These are phyloP conservation scores for Beroe forskalii DNA, from an alignment of 37 sponge, comb jelly and placozoan genomes.

Conservation along the genomic window DNA sequence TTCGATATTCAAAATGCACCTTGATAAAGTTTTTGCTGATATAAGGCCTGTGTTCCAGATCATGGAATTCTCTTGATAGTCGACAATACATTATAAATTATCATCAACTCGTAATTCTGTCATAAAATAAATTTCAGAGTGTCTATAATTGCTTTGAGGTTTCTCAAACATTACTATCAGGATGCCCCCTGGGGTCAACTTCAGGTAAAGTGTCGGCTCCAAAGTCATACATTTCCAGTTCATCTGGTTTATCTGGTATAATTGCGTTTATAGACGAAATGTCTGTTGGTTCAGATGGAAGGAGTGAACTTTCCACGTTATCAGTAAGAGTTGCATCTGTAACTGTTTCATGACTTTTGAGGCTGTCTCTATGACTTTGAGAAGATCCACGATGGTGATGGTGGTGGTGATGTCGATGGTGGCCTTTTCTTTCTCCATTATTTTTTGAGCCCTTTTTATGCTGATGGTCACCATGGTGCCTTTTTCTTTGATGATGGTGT, in stretches of 20 bases:
- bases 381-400: conserved; percentile 27
- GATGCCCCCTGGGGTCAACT: conserved; percentile 32
- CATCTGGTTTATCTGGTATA: conserved; percentile 26
- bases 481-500: conserved; percentile 22
- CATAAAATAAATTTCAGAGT: too few relatives aligned
- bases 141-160: too few relatives aligned
- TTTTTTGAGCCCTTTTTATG: conserved; percentile 40
- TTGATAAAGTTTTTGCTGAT: too few relatives aligned
- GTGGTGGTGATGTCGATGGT: background rate
- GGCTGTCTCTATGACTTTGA: background rate
- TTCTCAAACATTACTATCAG: conserved; percentile 10
- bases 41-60: too few relatives aligned
- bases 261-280: background rate
- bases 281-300: background rate
- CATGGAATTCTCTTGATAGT: too few relatives aligned
- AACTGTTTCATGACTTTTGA: background rate
- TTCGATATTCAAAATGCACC: too few relatives aligned
- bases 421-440: background rate
- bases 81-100: too few relatives aligned
- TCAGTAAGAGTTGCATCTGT: background rate
- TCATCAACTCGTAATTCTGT: too few relatives aligned
- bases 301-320: background rate
- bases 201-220: conserved; percentile 16
- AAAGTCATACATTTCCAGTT: conserved; percentile 55
- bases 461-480: background rate